phyloP scores from a whole-genome alignment of 2,797 vertebrate genomes.

The Lacerta bilineata region DNA sequence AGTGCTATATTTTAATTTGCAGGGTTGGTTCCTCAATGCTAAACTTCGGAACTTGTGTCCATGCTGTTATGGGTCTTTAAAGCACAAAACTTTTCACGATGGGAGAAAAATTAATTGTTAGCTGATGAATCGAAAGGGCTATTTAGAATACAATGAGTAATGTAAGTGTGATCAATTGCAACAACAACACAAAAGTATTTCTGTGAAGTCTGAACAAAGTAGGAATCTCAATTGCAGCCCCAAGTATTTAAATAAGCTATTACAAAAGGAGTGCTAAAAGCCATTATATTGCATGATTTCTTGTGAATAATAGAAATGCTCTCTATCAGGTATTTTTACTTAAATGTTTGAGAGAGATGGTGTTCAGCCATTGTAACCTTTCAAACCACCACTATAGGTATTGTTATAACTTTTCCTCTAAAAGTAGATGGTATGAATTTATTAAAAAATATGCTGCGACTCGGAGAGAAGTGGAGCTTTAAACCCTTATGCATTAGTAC shows the following conservation, averaged over 20 bases:
- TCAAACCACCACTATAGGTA: slow-evolving; percentile 72
- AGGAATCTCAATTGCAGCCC: slow-evolving; percentile 79
- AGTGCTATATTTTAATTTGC: slow-evolving; percentile 48
- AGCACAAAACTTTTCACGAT: slow-evolving; percentile 59
- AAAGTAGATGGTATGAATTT: slow-evolving; percentile 70
- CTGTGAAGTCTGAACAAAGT: slow-evolving; percentile 79
- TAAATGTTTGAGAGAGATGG: slow-evolving; percentile 79
- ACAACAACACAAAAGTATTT: slow-evolving; percentile 70
- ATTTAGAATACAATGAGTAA: slow-evolving; percentile 77
- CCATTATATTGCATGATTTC: slow-evolving; percentile 81
- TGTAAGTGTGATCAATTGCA: slow-evolving; percentile 76
- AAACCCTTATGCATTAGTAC: slow-evolving; percentile 68
- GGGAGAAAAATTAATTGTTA: slow-evolving; percentile 68
- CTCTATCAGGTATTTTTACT: slow-evolving; percentile 80
- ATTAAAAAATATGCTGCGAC: slow-evolving; percentile 76
- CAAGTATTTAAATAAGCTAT: slow-evolving; percentile 83
- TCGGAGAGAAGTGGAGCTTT: slow-evolving; percentile 72
- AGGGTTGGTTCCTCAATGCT: slow-evolving; percentile 44
- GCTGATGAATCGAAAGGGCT: slow-evolving; percentile 73
- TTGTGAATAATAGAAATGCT: slow-evolving; percentile 79
- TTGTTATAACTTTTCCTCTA: slow-evolving; percentile 77
- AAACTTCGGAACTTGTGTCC: not conserved
- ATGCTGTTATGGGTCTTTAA: slow-evolving; percentile 40
- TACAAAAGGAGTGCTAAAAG: slow-evolving; percentile 79
- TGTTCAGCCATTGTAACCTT: slow-evolving; percentile 79